phyloP scores from a whole-genome alignment of 2,797 vertebrate species.

The Craterocephalus amniculus region DNA sequence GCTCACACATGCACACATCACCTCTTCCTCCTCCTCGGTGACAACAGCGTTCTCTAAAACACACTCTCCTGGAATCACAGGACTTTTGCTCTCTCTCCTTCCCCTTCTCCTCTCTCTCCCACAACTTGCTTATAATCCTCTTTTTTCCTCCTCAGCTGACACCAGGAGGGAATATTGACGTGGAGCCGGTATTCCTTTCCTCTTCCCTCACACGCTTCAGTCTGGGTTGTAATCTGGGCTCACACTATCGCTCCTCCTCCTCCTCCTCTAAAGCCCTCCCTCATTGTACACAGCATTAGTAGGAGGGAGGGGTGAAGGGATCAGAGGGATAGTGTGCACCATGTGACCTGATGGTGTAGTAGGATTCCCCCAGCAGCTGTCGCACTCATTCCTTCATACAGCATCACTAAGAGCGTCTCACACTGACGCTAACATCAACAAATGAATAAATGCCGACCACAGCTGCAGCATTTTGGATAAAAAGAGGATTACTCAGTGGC shows the following conservation, averaged over 20 bases:
- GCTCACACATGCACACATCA: slow-evolving; percentile 17
- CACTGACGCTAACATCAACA: too few relatives aligned
- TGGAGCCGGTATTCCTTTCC: slow-evolving; percentile 19
- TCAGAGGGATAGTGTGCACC: slow-evolving; percentile 71
- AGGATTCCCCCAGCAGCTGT: slow-evolving; percentile 79
- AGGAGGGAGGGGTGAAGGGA: slow-evolving; percentile 60
- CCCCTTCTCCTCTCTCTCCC: slow-evolving; percentile 10
- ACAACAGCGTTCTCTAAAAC: slow-evolving; percentile 44
- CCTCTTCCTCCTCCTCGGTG: slow-evolving; percentile 30
- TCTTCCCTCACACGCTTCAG: slow-evolving; percentile 23
- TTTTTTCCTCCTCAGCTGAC: slow-evolving; percentile 11
- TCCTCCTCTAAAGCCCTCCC: slow-evolving; percentile 49
- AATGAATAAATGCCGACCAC: too few relatives aligned
- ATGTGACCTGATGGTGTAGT: slow-evolving; percentile 75
- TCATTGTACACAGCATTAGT: too few relatives aligned
- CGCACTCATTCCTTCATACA: slow-evolving; percentile 63
- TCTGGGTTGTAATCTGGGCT: slow-evolving; percentile 71
- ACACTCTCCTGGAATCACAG: slow-evolving; percentile 4
- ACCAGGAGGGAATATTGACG: slow-evolving; percentile 17
- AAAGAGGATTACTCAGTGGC: too few relatives aligned
- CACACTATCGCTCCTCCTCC: slow-evolving; percentile 48
- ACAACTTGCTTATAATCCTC: slow-evolving; percentile 15
- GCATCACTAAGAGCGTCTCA: slow-evolving; percentile 29
- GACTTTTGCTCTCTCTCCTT: slow-evolving; percentile 6
- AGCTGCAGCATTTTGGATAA: too few relatives aligned